Conservation (phyloP, 2,113 vertebrate genomes). For the Callospermophilus lateralis region DNA sequence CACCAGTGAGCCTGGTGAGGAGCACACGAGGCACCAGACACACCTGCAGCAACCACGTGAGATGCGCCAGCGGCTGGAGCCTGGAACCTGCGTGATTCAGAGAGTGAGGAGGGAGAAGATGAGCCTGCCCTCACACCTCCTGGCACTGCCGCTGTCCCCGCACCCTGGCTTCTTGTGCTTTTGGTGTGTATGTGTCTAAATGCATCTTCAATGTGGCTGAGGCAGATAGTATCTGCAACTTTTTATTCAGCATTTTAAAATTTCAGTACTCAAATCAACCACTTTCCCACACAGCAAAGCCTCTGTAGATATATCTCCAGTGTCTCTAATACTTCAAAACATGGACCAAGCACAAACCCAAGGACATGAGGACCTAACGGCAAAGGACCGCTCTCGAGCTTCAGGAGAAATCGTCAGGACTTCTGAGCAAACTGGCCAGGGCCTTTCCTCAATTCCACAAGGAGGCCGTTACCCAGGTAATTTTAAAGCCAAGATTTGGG, state of each 20-base stretch:
- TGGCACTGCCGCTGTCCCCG: fast-evolving
- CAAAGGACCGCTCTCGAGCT: too few species aligned
- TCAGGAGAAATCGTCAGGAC: fast-evolving
- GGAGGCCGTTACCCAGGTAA: fast-evolving
- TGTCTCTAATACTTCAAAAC: not conserved
- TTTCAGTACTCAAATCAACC: not conserved
- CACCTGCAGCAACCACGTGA: fast-evolving
- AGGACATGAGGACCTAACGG: not conserved
- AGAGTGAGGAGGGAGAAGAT: not conserved
- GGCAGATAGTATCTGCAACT: not conserved
- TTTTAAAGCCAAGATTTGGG: not conserved
- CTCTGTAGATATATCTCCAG: not conserved
- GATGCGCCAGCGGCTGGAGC: fast-evolving
- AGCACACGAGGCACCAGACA: fast-evolving
- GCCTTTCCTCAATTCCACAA: not conserved
- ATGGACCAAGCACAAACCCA: fast-evolving
- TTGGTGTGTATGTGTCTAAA: not conserved
- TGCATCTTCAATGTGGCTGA: not conserved
- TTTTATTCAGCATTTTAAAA: not conserved
- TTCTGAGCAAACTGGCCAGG: not conserved
- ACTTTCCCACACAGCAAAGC: not conserved
- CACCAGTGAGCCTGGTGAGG: not conserved
- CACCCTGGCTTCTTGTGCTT: not conserved
- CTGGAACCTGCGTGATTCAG: fast-evolving
- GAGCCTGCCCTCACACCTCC: not conserved